Base-by-base conservation (phyloP, 2,113 vertebrate genomes). In the Sinocyclocheilus anshuiensis region DNA sequence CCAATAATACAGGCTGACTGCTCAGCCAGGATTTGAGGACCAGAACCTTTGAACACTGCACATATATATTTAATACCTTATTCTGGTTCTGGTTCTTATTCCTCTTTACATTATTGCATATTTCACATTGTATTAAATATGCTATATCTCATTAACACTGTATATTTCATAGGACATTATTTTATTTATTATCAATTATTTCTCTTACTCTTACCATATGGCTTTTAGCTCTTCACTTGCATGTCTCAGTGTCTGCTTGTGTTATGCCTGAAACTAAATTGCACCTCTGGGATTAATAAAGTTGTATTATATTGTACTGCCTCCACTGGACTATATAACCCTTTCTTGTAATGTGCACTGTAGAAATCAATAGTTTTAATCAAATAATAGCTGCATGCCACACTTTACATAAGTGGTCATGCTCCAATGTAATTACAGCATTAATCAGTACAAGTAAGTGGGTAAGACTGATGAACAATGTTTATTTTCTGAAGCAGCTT, bases 291-390 rank as follows among this genome's bases (percentile, higher is more conserved):
- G 81, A 71, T n/a, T 71, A 71, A 53, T 53, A 71, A 53, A 71
- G 65, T 53, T n/a, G 76, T 48, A 22, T 71, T 82, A 18, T 53
- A 50, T 22, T 82, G 26, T 36, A 29, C 39, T 65, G 39, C 39
- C 33, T 42, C 77, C 33, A 24, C 15, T 63, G 42, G 42, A 29
- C 36, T 48, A 8, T 71, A 22, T 20, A 67, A 33, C 18, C 11
- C 24, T 71, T 50, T 82, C 24, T 69, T 82, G 61, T 81, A 26
- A 53, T 55, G 26, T 33, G 16, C 26, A 48, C 80, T 29, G 39
- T 18, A 29, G 18, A 69, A 53, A 69, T 71, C 63, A 82, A 82
- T 82, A n/a, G 15, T 22, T 81, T 48, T 55, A 71, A 82, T 82
- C 63, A 82, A 71, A 82, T 71, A 82, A 77, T 15, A 69, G 63